A percentile compares a stretch with the other conserved stretches of the same genome.
Conservation (phyloP, 2,888 invertebrate species). For the Xylocampa areola region DNA sequence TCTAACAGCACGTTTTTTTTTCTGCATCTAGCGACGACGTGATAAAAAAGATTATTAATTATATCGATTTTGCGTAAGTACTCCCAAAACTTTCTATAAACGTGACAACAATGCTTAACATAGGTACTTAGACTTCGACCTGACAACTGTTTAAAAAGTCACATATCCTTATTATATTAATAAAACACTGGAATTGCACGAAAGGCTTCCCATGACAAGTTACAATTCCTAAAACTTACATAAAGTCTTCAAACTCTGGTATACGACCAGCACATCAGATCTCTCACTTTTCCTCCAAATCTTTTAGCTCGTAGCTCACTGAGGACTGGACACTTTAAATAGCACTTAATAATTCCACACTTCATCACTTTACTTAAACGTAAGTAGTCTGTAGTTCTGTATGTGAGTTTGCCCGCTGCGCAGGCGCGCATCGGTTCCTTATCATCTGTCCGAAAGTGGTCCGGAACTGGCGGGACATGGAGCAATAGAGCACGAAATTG, state of each 20-base stretch:
- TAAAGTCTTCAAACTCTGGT: background rate
- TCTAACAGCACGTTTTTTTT: no score
- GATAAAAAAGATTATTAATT: no score
- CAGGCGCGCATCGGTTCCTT: slow-evolving; percentile 88
- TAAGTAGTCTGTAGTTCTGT: slow-evolving; percentile 92
- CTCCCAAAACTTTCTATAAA: no score
- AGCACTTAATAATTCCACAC: background rate
- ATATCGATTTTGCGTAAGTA: no score
- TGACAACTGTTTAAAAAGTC: no score
- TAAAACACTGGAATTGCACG: no score
- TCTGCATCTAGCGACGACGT: no score
- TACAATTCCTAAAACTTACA: background rate
- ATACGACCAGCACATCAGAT: background rate
- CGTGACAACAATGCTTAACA: no score
- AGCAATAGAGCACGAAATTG: slow-evolving; percentile 98
- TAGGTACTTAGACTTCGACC: no score
- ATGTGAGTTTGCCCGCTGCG: slow-evolving; percentile 86
- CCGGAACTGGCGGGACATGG: slow-evolving; percentile 98
- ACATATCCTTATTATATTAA: no score
- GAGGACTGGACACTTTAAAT: background rate
- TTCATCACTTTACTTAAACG: slow-evolving; percentile 77
- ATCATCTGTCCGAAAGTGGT: slow-evolving; percentile 94
- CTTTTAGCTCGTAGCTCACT: slow-evolving; percentile 1
- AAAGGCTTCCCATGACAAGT: background rate
- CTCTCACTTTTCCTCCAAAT: slow-evolving; percentile 6